Percentiles rank a stretch among this genome's conserved stretches.
Evolutionary conservation across 2,888 invertebrate genomes (phyloP).

Genomic region (Lasioglossum calceatum): DNA sequence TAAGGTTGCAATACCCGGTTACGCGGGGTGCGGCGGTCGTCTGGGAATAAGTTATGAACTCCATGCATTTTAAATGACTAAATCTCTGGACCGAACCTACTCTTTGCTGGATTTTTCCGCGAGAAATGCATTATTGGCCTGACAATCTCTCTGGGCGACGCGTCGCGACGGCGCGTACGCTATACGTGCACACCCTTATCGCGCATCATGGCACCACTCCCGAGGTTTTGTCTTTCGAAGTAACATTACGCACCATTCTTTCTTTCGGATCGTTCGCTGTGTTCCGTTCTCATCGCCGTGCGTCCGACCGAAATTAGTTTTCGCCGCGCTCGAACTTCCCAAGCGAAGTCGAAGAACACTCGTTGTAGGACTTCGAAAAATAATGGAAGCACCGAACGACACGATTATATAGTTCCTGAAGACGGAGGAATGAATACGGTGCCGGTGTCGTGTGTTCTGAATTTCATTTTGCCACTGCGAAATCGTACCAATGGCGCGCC

Average conservation of each 20-base stretch:
- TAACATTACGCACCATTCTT: conserved; percentile 39
- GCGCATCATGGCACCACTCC: conserved; percentile 43
- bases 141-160: conserved; percentile 73
- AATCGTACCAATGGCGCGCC: neutral
- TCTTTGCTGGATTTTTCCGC: conserved; percentile 75
- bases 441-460: neutral
- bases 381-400: neutral
- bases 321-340: neutral
- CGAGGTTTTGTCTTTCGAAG: conserved; percentile 44
- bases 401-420: neutral
- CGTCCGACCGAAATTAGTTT: conserved; percentile 46
- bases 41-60: conserved; percentile 81
- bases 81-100: conserved; percentile 79
- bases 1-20: conserved; percentile 47
- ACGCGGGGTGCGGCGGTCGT: conserved; percentile 66
- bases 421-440: neutral
- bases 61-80: conserved; percentile 82
- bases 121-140: conserved; percentile 80
- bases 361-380: conserved; percentile 33
- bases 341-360: neutral
- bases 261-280: conserved; percentile 29
- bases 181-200: conserved; percentile 55
- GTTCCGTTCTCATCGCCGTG: conserved; percentile 15
- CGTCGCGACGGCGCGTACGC: conserved; percentile 39
- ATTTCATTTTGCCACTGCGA: conserved; percentile 19